Evolutionary conservation across 2,888 invertebrate species (phyloP), one percentile per base, ranked within the genome.

Genomic region (Synergus laeviventris): DNA sequence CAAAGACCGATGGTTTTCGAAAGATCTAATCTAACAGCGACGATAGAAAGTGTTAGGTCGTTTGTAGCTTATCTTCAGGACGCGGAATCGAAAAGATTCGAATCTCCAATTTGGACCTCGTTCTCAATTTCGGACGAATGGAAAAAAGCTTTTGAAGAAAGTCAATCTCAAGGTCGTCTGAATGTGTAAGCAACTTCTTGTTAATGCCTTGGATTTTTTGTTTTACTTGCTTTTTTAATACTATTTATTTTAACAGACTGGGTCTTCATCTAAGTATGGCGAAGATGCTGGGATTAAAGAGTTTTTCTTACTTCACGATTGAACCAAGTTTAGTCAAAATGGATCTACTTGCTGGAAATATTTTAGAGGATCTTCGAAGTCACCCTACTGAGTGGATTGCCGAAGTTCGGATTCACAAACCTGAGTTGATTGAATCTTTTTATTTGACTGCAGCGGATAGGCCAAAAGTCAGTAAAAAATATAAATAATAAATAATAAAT

Each of bases 231-330:
- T 73, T 31, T 9, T 36, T 66, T 18, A 18, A n/a, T 59, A 42
- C 21, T 24, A 36, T 38, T 16, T 24, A 56, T 59, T n/a, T 70
- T 54, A 66, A 42, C 74, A 89, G 88, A 7, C 77, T 89, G 18
- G 87, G 83, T 5, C 84, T 89, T 64, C 87, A 89, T 64, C 79
- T 89, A 76, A 88, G 87, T 42, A 81, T 87, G 16, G 88, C 86
- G 2, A 88, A 87, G 66, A 74, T 76, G 21, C 42, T 84, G 8
- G 89, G 89, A 2, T 79, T 77, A 0, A 78, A 75, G 1, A 89
- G 88, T 77, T 64, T 87, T 9, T 85, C 88, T 9, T 86, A 84
- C n/a, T 11, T 81, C 4, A 81, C 83, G 1, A 85, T 90, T 56
- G 83, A 84, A 73, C 86, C 88, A 4, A 85, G 86, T 76, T 79